These are phyloP conservation scores for Lates japonicus DNA, from an alignment of 2,797 vertebrate species.

Conservation along the genomic window DNA sequence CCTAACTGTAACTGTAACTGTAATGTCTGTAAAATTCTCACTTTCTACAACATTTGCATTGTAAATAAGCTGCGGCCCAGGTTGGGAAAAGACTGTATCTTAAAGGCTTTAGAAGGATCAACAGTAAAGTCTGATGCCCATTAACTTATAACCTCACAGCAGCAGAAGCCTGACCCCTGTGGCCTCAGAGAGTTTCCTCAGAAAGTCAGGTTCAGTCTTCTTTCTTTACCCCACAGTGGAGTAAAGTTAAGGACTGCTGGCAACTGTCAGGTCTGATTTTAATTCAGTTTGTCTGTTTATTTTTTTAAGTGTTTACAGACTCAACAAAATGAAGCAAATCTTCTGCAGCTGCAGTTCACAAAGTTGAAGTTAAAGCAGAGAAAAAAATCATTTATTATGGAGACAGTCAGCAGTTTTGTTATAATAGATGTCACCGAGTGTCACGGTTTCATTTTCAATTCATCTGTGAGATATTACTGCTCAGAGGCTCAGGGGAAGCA, in stretches of 20 bases:
- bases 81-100: no score
- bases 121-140: no score
- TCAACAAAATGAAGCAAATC: neutral
- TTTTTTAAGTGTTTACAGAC: neutral
- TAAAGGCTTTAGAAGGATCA: no score
- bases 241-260: neutral
- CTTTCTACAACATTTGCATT: no score
- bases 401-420: conserved; percentile 17
- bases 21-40: no score
- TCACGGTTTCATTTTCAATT: conserved; percentile 38
- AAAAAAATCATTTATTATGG: neutral
- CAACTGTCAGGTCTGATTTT: neutral
- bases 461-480: conserved; percentile 15
- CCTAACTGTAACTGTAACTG: no score
- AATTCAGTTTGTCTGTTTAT: neutral
- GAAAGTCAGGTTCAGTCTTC: neutral
- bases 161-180: no score
- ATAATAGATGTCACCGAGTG: conserved; percentile 37
- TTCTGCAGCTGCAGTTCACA: neutral
- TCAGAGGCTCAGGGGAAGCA: neutral
- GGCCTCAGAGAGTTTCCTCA: neutral
- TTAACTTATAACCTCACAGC: no score
- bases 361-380: neutral
- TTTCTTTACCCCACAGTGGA: neutral
- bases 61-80: no score